phyloP scores from a whole-genome alignment of 1,140 invertebrate species.

The Gryon sp. region DNA sequence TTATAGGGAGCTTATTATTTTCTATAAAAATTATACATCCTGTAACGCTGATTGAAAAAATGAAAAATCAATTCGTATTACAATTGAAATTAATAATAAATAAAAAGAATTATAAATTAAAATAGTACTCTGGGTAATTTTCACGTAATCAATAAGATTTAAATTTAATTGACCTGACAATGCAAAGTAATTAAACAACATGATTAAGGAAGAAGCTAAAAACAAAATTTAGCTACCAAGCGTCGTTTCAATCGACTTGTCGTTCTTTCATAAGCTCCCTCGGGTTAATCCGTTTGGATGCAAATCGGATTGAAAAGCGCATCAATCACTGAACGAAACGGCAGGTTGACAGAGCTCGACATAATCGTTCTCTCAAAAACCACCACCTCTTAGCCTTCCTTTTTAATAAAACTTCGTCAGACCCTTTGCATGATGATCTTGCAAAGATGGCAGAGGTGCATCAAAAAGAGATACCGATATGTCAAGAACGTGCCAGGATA shows the following conservation, averaged over 20 bases:
- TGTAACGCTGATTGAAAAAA: no score
- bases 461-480: constrained; percentile 43
- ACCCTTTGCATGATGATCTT: constrained; percentile 29
- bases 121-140: no score
- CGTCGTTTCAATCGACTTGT: not conserved
- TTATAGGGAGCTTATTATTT: not conserved
- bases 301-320: constrained; percentile 49
- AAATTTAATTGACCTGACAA: constrained; percentile 21
- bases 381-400: constrained; percentile 7
- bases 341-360: constrained; percentile 47
- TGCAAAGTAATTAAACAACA: not conserved
- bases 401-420: constrained; percentile 14
- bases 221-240: constrained; percentile 11
- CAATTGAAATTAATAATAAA: no score
- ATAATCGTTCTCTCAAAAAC: constrained; percentile 44
- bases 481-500: constrained; percentile 57
- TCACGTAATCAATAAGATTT: constrained; percentile 4
- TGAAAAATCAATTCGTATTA: no score
- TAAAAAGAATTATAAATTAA: no score
- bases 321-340: constrained; percentile 37
- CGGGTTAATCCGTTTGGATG: constrained; percentile 24
- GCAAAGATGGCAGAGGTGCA: constrained; percentile 31
- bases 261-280: constrained; percentile 13
- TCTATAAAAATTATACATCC: no score
- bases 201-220: not conserved